Percentiles rank a stretch among this genome's conserved stretches.
These are phyloP conservation scores for Drosophila stalkeri DNA, from an alignment of 2,888 invertebrate genomes.

Conservation along the genomic window DNA sequence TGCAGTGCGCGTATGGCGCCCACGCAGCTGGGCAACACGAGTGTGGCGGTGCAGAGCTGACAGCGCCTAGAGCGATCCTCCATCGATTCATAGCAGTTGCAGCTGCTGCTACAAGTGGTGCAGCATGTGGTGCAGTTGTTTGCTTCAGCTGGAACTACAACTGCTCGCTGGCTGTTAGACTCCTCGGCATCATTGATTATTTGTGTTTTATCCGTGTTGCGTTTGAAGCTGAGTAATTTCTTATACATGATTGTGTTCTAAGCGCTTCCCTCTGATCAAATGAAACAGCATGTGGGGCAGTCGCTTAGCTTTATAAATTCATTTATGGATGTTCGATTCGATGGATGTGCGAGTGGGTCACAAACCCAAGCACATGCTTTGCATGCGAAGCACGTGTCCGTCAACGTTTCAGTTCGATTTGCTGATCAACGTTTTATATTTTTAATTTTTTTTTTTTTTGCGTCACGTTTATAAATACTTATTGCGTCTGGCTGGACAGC, in stretches of 20 bases:
- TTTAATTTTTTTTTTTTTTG: constrained; percentile 26
- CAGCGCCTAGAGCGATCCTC: constrained; percentile 23
- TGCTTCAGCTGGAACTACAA: constrained; percentile 62
- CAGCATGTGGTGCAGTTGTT: constrained; percentile 1
- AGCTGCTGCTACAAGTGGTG: constrained; percentile 12
- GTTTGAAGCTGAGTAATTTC: constrained; percentile 78
- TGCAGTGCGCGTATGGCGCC: constrained; percentile 83
- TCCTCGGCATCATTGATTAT: constrained; percentile 14
- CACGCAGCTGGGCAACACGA: constrained; percentile 85
- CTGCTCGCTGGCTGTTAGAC: constrained; percentile 38
- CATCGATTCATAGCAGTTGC: background rate
- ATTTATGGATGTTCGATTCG: constrained; percentile 12
- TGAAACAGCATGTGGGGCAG: constrained; percentile 58
- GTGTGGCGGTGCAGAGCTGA: constrained; percentile 59
- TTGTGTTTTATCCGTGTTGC: constrained; percentile 40
- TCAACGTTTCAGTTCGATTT: constrained; percentile 39
- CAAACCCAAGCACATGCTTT: constrained; percentile 14
- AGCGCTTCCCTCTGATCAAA: constrained; percentile 58
- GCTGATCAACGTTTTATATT: constrained; percentile 30
- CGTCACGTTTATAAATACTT: constrained; percentile 72
- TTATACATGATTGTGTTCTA: constrained; percentile 78
- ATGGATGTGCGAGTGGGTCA: constrained; percentile 47
- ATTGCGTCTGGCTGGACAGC: constrained; percentile 29
- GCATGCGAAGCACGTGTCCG: constrained; percentile 50
- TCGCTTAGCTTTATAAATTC: constrained; percentile 69